These are phyloP conservation scores for Sinopyrophorus schimmeli DNA, from an alignment of 2,888 invertebrate species.

Conservation along the genomic window DNA sequence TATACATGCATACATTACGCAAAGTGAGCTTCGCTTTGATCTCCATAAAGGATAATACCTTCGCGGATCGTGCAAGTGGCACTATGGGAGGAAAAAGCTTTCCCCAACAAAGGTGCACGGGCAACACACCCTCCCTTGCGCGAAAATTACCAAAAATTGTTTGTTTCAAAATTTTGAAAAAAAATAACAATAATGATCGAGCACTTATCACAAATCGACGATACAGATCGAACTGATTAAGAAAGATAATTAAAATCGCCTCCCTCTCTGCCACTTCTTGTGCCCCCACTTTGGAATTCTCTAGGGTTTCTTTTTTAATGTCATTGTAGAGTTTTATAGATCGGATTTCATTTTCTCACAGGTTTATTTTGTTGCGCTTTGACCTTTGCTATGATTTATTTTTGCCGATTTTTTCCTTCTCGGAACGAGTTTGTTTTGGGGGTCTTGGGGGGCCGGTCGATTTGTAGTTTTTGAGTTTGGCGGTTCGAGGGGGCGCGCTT, in stretches of 20 bases:
- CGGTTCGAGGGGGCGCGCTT: no score
- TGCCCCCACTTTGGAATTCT: conserved; percentile 13
- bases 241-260: conserved; percentile 10
- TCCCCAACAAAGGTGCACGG: conserved; percentile 16
- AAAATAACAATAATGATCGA: no score
- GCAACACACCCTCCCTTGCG: conserved; percentile 13
- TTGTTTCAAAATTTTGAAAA: no score
- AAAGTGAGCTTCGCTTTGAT: conserved; percentile 53
- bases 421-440: background rate
- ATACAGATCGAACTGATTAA: background rate
- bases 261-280: no score
- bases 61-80: conserved; percentile 29
- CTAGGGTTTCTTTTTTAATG: conserved; percentile 22
- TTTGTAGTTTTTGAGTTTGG: no score
- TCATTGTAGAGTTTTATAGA: no score
- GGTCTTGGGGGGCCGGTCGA: no score
- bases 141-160: no score
- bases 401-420: background rate
- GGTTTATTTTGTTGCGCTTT: background rate
- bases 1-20: conserved; percentile 49
- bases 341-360: conserved; percentile 9
- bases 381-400: no score
- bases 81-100: conserved; percentile 12
- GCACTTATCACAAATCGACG: background rate
- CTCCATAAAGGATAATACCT: conserved; percentile 49